These are phyloP conservation scores for Tapirus terrestris DNA, from an alignment of 2,113 vertebrate genomes.

Conservation along the genomic window DNA sequence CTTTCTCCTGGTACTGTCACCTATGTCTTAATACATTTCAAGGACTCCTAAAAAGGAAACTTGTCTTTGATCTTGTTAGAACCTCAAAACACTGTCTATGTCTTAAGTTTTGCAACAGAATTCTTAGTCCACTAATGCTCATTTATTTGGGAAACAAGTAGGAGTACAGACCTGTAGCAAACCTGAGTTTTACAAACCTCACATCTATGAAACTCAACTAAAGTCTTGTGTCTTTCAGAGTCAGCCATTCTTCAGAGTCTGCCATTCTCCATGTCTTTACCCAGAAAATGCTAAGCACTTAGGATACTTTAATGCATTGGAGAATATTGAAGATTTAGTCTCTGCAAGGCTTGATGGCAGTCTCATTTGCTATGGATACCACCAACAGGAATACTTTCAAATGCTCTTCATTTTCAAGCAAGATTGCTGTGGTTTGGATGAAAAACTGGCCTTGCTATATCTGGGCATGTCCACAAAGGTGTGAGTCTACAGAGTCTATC, in stretches of 20 bases:
- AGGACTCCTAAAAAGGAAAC: neutral
- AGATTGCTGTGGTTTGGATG: neutral
- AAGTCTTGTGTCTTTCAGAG: neutral
- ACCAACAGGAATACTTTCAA: neutral
- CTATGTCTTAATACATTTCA: neutral
- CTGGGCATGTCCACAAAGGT: neutral
- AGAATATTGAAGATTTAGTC: neutral
- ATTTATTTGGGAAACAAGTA: neutral
- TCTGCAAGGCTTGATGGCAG: neutral
- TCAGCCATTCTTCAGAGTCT: neutral
- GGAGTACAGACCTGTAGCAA: neutral
- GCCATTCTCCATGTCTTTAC: neutral
- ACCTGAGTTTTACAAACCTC: neutral
- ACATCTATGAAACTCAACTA: neutral
- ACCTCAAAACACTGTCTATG: neutral
- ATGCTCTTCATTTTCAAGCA: neutral
- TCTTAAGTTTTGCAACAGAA: neutral
- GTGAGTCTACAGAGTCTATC: neutral
- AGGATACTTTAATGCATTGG: neutral
- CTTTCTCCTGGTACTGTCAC: neutral
- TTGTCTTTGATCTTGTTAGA: neutral
- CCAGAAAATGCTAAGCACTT: neutral
- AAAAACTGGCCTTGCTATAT: neutral
- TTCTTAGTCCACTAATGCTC: neutral
- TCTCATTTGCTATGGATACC: neutral